These are phyloP conservation scores for Bruchidius siliquastri DNA, from an alignment of 2,888 invertebrate species.

Conservation along the genomic window DNA sequence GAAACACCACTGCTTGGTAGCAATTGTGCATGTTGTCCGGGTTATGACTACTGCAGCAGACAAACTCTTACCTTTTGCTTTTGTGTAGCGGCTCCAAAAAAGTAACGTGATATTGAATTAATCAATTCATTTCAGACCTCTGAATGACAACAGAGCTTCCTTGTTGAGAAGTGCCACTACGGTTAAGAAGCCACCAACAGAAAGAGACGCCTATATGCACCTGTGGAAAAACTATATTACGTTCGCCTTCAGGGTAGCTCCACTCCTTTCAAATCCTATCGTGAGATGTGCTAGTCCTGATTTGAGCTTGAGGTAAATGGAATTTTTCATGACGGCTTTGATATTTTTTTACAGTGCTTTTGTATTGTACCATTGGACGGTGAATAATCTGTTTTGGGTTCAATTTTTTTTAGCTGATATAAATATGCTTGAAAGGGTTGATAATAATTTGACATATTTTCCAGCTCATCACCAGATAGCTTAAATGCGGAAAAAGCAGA, in stretches of 20 bases:
- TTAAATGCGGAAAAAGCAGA: constrained; percentile 78
- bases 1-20: no score
- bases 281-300: constrained; percentile 91
- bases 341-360: not conserved
- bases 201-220: constrained; percentile 91
- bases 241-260: constrained; percentile 93
- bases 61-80: no score
- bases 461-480: constrained; percentile 89
- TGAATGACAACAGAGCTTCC: constrained; percentile 94
- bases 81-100: no score
- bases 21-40: no score
- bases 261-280: constrained; percentile 81
- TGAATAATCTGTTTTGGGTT: not conserved
- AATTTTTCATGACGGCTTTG: not conserved
- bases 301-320: constrained; percentile 73
- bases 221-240: constrained; percentile 98
- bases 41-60: no score
- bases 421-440: no score
- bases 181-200: constrained; percentile 85
- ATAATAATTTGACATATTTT: no score
- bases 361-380: not conserved
- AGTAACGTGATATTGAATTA: no score
- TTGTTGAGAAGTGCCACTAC: constrained; percentile 82
- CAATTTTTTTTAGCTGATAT: not conserved
- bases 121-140: constrained; percentile 81